Evolutionary conservation across 2,113 vertebrate species (phyloP).

Genomic region (Agapornis roseicollis): DNA sequence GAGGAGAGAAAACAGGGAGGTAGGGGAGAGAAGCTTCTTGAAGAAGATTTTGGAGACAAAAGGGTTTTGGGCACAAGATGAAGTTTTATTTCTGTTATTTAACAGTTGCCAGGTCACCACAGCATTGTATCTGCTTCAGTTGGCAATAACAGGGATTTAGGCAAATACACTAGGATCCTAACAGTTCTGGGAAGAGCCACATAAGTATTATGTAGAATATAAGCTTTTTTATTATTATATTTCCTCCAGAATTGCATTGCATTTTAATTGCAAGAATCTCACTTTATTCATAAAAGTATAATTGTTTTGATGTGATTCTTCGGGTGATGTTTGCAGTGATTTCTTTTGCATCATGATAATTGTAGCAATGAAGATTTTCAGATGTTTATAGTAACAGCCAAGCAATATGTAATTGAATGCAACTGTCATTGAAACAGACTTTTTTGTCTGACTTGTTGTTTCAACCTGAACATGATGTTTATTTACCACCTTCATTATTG

Average conservation of each 20-base stretch:
- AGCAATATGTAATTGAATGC: background rate
- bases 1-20: background rate
- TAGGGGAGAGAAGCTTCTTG: background rate
- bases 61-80: background rate
- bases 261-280: background rate
- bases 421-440: background rate
- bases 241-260: background rate
- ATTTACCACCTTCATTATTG: slow-evolving; percentile 37
- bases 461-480: slow-evolving; percentile 22
- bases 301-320: background rate
- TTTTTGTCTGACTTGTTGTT: slow-evolving; percentile 45
- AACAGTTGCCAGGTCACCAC: background rate
- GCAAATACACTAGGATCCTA: background rate
- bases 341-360: background rate
- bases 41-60: background rate
- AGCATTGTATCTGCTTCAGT: background rate
- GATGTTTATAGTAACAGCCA: background rate
- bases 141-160: background rate
- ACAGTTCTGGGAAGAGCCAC: background rate
- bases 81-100: background rate
- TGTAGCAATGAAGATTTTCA: background rate
- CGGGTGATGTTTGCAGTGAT: fast-evolving
- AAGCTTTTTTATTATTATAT: background rate
- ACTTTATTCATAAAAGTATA: background rate
- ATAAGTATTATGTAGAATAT: background rate